phyloP scores from a whole-genome alignment of 2,797 vertebrate species.

The Myotis planiceps region DNA sequence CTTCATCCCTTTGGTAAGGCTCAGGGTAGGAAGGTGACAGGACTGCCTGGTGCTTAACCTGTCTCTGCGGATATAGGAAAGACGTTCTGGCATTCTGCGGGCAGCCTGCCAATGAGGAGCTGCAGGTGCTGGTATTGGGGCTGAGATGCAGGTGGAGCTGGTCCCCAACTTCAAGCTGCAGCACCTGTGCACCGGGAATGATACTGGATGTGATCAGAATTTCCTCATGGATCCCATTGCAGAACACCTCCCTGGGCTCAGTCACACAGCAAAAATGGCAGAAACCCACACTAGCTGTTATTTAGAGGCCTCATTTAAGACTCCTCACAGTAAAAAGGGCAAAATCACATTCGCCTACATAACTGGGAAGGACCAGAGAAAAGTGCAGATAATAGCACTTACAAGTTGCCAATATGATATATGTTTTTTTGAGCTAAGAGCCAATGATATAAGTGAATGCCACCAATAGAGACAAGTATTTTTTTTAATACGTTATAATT shows the following conservation, averaged over 20 bases:
- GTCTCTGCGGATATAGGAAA: background rate
- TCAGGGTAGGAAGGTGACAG: accelerated
- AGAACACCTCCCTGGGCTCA: background rate
- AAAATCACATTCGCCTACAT: background rate
- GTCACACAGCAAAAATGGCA: background rate
- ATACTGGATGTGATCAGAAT: background rate
- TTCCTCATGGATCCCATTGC: background rate
- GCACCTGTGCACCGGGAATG: background rate
- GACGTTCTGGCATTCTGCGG: too few species aligned
- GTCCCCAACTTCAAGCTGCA: background rate
- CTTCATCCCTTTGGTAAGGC: background rate
- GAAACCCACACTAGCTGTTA: background rate
- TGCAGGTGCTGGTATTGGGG: background rate
- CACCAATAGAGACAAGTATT: background rate
- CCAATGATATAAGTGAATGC: background rate
- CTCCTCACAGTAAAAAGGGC: background rate
- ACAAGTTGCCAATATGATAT: background rate
- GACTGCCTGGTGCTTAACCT: background rate
- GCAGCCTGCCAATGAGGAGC: background rate
- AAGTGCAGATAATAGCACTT: background rate
- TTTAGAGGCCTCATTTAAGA: background rate
- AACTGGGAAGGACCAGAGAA: background rate
- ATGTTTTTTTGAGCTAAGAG: background rate
- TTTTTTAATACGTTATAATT: too few species aligned
- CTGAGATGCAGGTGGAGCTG: background rate